phyloP scores from a whole-genome alignment of 64 coral and sea anemone species.

The Montipora capricornis region DNA sequence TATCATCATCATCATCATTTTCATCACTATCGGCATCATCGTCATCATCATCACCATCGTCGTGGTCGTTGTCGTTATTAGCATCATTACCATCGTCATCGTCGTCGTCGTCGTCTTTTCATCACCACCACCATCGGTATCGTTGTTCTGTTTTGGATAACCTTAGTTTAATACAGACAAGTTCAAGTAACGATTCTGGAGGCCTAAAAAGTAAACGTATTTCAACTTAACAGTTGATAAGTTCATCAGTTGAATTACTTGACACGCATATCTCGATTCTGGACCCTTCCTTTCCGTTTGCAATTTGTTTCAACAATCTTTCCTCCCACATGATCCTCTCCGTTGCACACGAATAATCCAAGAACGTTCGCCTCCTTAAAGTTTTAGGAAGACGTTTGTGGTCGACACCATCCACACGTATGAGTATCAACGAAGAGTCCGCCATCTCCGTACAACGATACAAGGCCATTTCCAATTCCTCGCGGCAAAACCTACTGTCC shows the following conservation, averaged over 20 bases:
- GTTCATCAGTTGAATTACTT: background rate
- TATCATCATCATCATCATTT: too few relatives aligned
- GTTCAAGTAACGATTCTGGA: too few relatives aligned
- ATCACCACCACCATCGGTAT: too few relatives aligned
- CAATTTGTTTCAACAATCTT: slow-evolving; percentile 51
- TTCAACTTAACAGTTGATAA: too few relatives aligned
- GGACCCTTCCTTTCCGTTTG: background rate
- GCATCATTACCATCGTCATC: too few relatives aligned
- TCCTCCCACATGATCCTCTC: slow-evolving; percentile 59
- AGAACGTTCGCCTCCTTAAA: slow-evolving; percentile 63
- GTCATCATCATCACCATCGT: too few relatives aligned
- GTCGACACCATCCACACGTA: slow-evolving; percentile 49
- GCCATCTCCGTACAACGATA: slow-evolving; percentile 56
- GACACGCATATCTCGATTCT: background rate
- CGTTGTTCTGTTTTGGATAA: too few relatives aligned
- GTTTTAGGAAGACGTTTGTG: slow-evolving; percentile 52
- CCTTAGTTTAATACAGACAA: too few relatives aligned
- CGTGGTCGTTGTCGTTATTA: too few relatives aligned
- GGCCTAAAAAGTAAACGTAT: too few relatives aligned
- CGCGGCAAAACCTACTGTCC: slow-evolving; percentile 38
- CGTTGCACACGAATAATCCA: slow-evolving; percentile 29
- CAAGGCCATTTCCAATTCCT: slow-evolving; percentile 58
- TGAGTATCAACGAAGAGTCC: slow-evolving; percentile 53
- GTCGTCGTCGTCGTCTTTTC: too few relatives aligned
- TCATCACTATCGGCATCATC: too few relatives aligned